Percentiles rank a stretch among this genome's conserved stretches.
phyloP scores from a whole-genome alignment of 2,113 vertebrate genomes.

The Passer domesticus region DNA sequence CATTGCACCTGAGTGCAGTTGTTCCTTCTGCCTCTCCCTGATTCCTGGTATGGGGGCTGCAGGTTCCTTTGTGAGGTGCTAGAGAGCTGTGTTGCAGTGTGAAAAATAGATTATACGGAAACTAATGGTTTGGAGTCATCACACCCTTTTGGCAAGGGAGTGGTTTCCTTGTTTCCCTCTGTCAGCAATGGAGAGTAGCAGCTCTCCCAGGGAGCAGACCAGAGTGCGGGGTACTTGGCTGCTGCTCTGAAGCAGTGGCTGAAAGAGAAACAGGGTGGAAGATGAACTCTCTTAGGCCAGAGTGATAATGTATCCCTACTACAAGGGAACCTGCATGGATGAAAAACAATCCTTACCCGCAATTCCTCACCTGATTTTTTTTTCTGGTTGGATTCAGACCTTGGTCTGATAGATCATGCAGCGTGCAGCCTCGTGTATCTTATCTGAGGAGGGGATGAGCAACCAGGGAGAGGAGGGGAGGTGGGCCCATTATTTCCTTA shows the following conservation, averaged over 20 bases:
- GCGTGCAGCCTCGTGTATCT: fast-evolving
- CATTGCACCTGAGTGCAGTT: fast-evolving
- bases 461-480: too few relatives aligned
- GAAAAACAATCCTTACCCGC: background rate
- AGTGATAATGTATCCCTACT: background rate
- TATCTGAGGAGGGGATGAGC: background rate
- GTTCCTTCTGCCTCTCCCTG: background rate
- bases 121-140: background rate
- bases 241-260: background rate
- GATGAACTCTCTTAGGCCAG: background rate
- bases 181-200: background rate
- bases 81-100: background rate
- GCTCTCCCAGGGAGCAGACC: background rate
- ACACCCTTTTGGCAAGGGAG: background rate
- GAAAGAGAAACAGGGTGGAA: background rate
- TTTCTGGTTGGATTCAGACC: background rate
- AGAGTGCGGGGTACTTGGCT: fast-evolving
- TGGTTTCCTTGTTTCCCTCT: background rate
- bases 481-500: background rate
- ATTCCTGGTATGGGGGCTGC: background rate
- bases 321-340: background rate
- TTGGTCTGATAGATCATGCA: background rate
- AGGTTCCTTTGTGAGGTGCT: background rate
- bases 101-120: background rate
- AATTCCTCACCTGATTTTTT: background rate